Evolutionary conservation across 2,113 vertebrate genomes (phyloP).

Genomic region (Acinonyx jubatus): DNA sequence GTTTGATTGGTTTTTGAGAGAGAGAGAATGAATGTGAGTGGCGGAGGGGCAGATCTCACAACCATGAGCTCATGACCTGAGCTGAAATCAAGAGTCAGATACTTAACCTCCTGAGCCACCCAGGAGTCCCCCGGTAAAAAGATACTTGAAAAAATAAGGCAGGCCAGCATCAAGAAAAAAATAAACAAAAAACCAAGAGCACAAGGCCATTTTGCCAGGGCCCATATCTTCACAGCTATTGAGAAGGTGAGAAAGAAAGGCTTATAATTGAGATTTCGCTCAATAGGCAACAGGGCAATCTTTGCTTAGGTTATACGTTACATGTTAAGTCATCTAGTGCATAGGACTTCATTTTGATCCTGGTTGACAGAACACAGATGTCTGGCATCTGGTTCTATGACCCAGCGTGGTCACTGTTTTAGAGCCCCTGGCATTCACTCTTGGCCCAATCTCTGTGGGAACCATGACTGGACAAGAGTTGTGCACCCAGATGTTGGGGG

Average conservation of each 20-base stretch:
- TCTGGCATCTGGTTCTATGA: constrained; percentile 33
- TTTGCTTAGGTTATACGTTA: constrained; percentile 37
- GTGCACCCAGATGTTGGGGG: not conserved
- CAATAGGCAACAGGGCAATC: not conserved
- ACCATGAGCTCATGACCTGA: no score
- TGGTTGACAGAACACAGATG: constrained; percentile 59
- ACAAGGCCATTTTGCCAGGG: not conserved
- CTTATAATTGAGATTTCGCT: not conserved
- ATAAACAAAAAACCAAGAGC: not conserved
- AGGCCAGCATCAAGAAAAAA: not conserved
- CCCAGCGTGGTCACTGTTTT: not conserved
- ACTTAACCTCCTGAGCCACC: no score
- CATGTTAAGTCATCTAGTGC: constrained; percentile 34
- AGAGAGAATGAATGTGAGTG: no score
- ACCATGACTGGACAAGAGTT: not conserved
- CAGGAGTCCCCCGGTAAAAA: not conserved
- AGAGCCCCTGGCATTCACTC: not conserved
- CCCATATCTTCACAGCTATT: not conserved
- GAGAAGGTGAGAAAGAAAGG: constrained; percentile 1
- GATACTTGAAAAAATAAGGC: not conserved
- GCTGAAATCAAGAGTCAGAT: no score
- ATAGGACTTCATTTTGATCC: constrained; percentile 62
- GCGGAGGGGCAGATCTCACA: no score
- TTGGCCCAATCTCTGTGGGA: not conserved
- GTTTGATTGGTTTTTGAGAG: no score